Evolutionary conservation across 2,113 vertebrate genomes (phyloP).

Genomic region (Catharus minimus): DNA sequence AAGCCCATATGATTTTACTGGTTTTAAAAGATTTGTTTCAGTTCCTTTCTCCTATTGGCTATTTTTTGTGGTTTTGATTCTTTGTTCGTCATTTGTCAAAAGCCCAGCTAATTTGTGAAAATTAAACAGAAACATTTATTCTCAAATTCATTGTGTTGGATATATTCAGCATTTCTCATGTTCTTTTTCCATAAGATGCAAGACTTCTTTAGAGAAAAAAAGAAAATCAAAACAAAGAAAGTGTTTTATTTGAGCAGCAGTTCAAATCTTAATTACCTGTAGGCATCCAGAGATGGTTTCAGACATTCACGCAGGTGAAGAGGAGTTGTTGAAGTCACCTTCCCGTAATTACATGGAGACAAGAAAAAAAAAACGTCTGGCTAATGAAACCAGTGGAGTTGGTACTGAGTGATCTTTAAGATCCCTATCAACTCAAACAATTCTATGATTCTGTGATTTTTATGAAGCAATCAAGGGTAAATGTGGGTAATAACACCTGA

Average conservation of each 20-base stretch:
- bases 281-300: background rate
- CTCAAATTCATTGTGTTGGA: background rate
- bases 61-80: background rate
- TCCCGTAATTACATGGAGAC: slow-evolving; percentile 5
- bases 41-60: background rate
- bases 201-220: background rate
- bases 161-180: background rate
- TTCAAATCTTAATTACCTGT: background rate
- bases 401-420: background rate
- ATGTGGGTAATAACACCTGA: background rate
- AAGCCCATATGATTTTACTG: background rate
- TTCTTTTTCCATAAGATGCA: background rate
- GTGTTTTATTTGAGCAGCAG: background rate
- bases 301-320: background rate
- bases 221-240: background rate
- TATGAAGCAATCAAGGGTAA: background rate
- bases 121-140: background rate
- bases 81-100: background rate
- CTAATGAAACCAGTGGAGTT: background rate
- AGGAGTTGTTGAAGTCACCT: background rate
- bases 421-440: background rate
- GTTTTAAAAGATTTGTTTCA: background rate
- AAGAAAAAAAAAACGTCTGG: too few relatives aligned
- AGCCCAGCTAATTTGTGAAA: background rate
- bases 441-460: background rate